Conservation (phyloP, 2,797 vertebrate species). For the Phylloscopus collybita region DNA sequence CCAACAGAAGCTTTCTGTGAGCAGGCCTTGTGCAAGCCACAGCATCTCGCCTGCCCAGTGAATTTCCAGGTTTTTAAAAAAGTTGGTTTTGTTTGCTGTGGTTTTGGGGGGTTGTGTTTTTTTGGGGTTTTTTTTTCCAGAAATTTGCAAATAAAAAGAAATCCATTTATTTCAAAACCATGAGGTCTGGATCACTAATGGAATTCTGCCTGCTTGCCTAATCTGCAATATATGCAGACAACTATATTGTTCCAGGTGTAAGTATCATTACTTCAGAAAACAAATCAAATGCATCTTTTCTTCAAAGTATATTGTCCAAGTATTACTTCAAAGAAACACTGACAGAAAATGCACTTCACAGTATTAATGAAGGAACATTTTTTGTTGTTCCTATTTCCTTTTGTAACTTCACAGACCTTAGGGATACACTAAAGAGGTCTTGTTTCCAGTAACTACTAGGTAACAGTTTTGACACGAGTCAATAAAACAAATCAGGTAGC, state of each 20-base stretch:
- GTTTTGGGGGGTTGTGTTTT: neutral
- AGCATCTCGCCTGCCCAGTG: neutral
- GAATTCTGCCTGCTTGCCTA: neutral
- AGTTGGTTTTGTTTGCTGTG: neutral
- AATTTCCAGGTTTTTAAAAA: neutral
- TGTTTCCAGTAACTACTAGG: neutral
- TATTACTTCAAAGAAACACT: neutral
- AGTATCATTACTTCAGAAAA: neutral
- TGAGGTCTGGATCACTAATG: neutral
- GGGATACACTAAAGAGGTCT: neutral
- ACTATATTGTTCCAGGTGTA: neutral
- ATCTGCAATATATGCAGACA: neutral
- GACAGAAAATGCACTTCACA: neutral
- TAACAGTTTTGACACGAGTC: neutral
- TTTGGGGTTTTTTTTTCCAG: neutral
- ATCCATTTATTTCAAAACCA: neutral
- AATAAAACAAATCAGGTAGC: neutral
- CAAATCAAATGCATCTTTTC: neutral
- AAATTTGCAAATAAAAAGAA: neutral
- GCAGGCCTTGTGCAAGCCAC: neutral
- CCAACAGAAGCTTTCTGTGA: neutral
- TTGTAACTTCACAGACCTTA: neutral
- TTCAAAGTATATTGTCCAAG: neutral
- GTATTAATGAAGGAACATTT: neutral
- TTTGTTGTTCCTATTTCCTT: neutral